Base-by-base conservation (phyloP, 2,797 vertebrate species). In the Aplochiton taeniatus region DNA sequence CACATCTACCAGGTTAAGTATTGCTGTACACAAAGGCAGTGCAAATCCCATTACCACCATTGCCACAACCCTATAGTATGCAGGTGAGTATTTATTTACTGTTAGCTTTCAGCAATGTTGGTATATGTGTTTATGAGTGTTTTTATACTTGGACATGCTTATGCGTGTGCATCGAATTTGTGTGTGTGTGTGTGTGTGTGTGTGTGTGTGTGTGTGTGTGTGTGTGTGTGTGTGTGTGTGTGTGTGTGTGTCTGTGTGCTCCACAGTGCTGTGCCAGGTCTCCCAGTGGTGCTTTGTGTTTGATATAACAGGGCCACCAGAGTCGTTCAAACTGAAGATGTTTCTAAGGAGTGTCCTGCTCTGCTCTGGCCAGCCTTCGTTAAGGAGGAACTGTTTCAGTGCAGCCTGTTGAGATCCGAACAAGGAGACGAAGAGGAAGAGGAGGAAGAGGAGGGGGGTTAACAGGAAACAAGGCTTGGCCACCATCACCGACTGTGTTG, bases 381-480 rank as follows among this genome's bases (percentile, higher is more conserved):
- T 19, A n/a, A 31, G 31, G 31, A 41, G 54, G 54, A 57, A n/a
- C 43, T 58, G 18, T 31, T 48, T 18, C 4, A 41, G 63, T 68
- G 68, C 61, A 44, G 70, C 76, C 73, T 71, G 65, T 62, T 58
- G 77, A 70, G 76, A 45, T 14, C 59, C 60, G 70, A 53, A 61
- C 47, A 61, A 53, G 50, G 59, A 58, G 56, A 16, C 41, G 56
- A n/a, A n/a, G 45, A 58, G 42, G 52, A 31, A 31, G 31, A 31
- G 31, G 31, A 31, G 31, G 50, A 58, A 44, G 43, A 58, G 9
- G 63, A 53, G 66, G 57, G 8, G 13, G 31, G 31, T 72, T 45
- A 8, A 17, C 73, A 58, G 57, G 65, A 58, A 72, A 45, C 55
- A 16, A 41, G 51, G 54, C 54, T 65, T 72, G 58, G 61, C 75